These are phyloP conservation scores for Emydura subglobosa DNA, from an alignment of 2,113 vertebrate genomes.

Conservation along the genomic window DNA sequence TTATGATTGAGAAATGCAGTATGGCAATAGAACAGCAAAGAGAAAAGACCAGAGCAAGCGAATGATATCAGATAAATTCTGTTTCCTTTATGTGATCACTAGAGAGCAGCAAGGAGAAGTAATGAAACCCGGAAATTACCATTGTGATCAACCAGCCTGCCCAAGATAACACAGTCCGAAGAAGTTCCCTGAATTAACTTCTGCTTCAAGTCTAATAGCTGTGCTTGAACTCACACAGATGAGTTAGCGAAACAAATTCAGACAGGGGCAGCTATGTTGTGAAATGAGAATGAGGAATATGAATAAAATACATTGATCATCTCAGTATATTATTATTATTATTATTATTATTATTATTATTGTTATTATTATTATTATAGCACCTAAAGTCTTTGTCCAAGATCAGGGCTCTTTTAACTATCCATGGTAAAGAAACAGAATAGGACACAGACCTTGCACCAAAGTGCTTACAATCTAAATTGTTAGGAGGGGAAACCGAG, in stretches of 20 bases:
- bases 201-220: neutral
- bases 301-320: neutral
- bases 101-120: too few species aligned
- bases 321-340: neutral
- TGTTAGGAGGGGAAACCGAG: neutral
- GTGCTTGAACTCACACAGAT: neutral
- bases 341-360: too few species aligned
- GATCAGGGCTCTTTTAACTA: neutral
- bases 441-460: neutral
- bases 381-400: neutral
- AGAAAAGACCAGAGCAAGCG: too few species aligned
- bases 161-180: too few species aligned
- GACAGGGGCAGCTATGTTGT: neutral
- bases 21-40: too few species aligned
- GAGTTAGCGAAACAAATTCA: neutral
- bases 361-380: neutral
- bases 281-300: neutral
- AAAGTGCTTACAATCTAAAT: neutral
- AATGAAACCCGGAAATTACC: too few species aligned
- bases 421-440: neutral
- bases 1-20: too few species aligned
- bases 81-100: too few species aligned
- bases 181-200: too few species aligned
- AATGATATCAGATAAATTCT: too few species aligned
- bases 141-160: too few species aligned